These are phyloP conservation scores for Chionomys nivalis DNA, from an alignment of 2,113 vertebrate genomes.

Conservation along the genomic window DNA sequence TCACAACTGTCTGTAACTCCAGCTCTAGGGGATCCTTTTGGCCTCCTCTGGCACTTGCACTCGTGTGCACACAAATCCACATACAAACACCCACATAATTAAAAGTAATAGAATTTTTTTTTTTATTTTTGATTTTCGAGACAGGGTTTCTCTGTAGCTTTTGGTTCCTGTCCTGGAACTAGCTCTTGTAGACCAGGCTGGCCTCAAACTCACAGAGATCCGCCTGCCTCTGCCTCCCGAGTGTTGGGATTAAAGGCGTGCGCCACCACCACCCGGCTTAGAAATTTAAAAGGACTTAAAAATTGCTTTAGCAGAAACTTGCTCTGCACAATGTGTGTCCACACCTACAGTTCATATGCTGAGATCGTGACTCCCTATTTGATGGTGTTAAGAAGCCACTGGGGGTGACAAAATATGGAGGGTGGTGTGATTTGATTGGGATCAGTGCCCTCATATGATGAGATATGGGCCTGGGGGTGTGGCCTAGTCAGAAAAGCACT, in stretches of 20 bases:
- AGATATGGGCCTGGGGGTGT: neutral
- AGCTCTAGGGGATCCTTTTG: neutral
- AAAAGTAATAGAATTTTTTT: neutral
- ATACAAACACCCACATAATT: neutral
- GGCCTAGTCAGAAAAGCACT: neutral
- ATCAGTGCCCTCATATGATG: neutral
- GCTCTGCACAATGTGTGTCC: neutral
- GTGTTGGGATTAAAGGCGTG: no score
- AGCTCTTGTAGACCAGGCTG: no score
- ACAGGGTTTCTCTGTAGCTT: no score
- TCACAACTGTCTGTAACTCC: neutral
- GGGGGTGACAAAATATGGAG: neutral
- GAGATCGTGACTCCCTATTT: neutral
- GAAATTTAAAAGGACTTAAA: neutral
- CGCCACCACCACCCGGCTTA: no score
- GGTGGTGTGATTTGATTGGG: neutral
- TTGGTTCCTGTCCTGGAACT: no score
- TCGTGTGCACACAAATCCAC: neutral
- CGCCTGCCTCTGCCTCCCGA: no score
- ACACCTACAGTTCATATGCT: neutral
- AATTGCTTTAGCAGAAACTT: neutral
- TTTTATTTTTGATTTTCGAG: no score
- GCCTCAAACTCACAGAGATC: no score
- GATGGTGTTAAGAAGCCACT: neutral
- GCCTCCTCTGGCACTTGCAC: neutral